phyloP scores from a whole-genome alignment of 2,888 invertebrate species.

The Myathropa florea region DNA sequence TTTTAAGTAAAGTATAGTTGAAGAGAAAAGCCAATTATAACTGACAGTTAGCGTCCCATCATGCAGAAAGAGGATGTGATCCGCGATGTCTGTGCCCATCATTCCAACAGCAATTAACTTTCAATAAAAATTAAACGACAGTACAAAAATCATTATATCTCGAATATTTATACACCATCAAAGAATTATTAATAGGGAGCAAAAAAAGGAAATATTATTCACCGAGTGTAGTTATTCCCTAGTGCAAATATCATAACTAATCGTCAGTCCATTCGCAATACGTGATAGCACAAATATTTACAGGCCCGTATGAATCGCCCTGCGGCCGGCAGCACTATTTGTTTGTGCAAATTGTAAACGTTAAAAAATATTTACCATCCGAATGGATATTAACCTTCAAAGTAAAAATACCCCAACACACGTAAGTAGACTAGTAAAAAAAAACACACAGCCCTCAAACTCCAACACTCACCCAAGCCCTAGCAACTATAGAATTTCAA shows the following conservation, averaged over 20 bases:
- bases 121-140: neutral
- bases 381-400: neutral
- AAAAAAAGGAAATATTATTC: neutral
- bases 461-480: neutral
- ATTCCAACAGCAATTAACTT: neutral
- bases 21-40: neutral
- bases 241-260: neutral
- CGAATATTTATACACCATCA: neutral
- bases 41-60: neutral
- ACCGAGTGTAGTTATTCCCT: neutral
- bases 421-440: neutral
- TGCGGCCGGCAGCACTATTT: neutral
- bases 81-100: neutral
- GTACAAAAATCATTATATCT: neutral
- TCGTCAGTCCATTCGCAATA: neutral
- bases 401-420: neutral
- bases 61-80: neutral
- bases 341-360: neutral
- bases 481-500: constrained; percentile 19
- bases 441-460: neutral
- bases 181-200: neutral
- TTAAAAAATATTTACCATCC: constrained; percentile 11
- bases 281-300: neutral
- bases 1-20: too few species aligned
- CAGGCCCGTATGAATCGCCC: neutral